Evolutionary conservation across 2,797 vertebrate species (phyloP).

Genomic region (Diplodus sargus): DNA sequence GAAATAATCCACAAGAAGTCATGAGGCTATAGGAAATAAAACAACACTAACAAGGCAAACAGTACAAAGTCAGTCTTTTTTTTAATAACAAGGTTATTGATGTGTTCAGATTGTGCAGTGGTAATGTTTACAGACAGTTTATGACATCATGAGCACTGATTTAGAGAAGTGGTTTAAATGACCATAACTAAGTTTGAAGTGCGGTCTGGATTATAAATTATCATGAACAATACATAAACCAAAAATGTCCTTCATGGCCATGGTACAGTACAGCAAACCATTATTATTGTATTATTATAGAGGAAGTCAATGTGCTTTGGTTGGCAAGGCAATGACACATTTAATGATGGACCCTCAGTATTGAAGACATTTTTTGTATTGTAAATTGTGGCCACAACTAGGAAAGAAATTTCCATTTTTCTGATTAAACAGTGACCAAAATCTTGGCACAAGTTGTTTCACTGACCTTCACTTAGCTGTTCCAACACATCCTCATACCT

Average conservation of each 20-base stretch:
- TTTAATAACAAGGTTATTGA: neutral
- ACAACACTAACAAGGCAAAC: neutral
- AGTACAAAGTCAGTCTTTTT: neutral
- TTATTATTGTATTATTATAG: neutral
- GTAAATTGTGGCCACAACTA: neutral
- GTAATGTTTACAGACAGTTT: neutral
- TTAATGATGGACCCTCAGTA: neutral
- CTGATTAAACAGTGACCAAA: neutral
- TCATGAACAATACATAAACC: neutral
- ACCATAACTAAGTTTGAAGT: neutral
- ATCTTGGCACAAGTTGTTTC: neutral
- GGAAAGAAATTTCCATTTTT: neutral
- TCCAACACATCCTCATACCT: too few species aligned
- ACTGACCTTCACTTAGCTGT: neutral
- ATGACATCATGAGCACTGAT: neutral
- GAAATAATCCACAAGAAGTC: neutral
- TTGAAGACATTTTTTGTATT: neutral
- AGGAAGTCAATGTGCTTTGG: neutral
- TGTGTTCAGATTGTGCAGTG: neutral
- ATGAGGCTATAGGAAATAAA: neutral
- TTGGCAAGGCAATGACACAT: neutral
- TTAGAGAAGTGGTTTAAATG: neutral
- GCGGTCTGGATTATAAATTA: neutral
- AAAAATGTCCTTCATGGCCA: conserved; percentile 6
- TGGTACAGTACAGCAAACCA: neutral